Percentiles rank a stretch among this genome's conserved stretches.
These are phyloP conservation scores for Nephotettix cincticeps DNA, from an alignment of 1,140 invertebrate species.

Conservation along the genomic window DNA sequence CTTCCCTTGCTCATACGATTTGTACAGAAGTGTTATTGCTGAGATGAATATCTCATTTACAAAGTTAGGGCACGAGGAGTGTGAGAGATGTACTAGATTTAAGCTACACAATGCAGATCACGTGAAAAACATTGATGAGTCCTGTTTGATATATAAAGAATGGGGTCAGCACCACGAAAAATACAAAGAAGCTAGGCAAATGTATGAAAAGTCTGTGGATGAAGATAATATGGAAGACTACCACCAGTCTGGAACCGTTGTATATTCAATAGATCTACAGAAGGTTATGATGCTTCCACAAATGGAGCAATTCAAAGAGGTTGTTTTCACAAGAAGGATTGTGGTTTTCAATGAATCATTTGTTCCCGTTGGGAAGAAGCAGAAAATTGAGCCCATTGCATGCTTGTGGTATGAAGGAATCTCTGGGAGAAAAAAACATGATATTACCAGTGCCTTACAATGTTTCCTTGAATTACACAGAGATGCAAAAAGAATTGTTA, in stretches of 20 bases:
- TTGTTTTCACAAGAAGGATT: slow-evolving; percentile 33
- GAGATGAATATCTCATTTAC: slow-evolving; percentile 32
- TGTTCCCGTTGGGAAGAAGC: slow-evolving; percentile 23
- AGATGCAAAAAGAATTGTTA: slow-evolving; percentile 25
- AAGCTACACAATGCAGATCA: slow-evolving; percentile 20
- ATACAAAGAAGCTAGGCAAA: slow-evolving; percentile 6
- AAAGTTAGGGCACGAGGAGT: slow-evolving; percentile 34
- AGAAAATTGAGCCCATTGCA: slow-evolving; percentile 14
- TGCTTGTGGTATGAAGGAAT: slow-evolving; percentile 27
- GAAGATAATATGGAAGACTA: neutral
- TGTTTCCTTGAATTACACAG: slow-evolving; percentile 15
- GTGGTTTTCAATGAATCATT: slow-evolving; percentile 7
- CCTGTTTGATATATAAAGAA: neutral
- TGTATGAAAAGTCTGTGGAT: neutral
- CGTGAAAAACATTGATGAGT: slow-evolving; percentile 21
- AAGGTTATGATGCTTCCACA: slow-evolving; percentile 33
- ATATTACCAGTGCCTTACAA: slow-evolving; percentile 34
- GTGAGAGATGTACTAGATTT: slow-evolving; percentile 29
- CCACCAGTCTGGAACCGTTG: neutral
- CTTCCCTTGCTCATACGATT: slow-evolving; percentile 33
- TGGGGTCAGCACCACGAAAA: slow-evolving; percentile 15
- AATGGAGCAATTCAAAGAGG: slow-evolving; percentile 32
- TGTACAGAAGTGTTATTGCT: slow-evolving; percentile 24
- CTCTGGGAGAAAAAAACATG: slow-evolving; percentile 39
- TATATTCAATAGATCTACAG: slow-evolving; percentile 11